Evolutionary conservation across 2,113 vertebrate genomes (phyloP), one percentile per base, ranked within the genome.

Genomic region (Galemys pyrenaicus): DNA sequence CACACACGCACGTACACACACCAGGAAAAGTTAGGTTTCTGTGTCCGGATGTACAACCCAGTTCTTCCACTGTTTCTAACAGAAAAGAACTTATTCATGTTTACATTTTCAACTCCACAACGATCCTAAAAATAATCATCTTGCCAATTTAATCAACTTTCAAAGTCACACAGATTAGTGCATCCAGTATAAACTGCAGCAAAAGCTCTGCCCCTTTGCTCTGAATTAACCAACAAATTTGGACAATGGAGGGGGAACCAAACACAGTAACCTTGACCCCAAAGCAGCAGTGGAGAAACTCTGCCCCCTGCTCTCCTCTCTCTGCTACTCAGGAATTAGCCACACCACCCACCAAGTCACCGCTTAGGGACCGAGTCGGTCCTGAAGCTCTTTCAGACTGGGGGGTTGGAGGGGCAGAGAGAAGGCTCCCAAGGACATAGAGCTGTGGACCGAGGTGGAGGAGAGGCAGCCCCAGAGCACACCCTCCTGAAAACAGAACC

Each of bases 311-410:
- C 58, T 32, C 44, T 16, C 0, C 13, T 28, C 9, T 20, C 24
- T 20, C 37, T 9, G 6, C 20, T 37, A 1, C 3, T 12, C 3
- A n/a, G 44, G 19, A 64, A 79, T 4, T 1, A 0, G 35, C 54
- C 32, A 8, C 6, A 17, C 62, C 8, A 24, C 13, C 3, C 7
- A 11, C 75, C 15, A 5, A 44, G 41, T 24, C 54, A 16, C 32
- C 6, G 16, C 2, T 17, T 0, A 35, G 26, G 20, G 46, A 16
- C 37, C 1, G 0, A 19, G 32, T 1, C 4, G 37, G 49, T 5
- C 70, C 41, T 28, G 13, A 2, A 6, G 11, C 5, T 0, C 0
- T 3, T 20, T 83, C 13, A 11, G 68, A 24, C 22, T 10, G 1
- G 44, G 51, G 30, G 1, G 6, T 5, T 1, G 24, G 35, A 17